phyloP scores from a whole-genome alignment of 2,797 vertebrate species.

The Hippoglossus hippoglossus region DNA sequence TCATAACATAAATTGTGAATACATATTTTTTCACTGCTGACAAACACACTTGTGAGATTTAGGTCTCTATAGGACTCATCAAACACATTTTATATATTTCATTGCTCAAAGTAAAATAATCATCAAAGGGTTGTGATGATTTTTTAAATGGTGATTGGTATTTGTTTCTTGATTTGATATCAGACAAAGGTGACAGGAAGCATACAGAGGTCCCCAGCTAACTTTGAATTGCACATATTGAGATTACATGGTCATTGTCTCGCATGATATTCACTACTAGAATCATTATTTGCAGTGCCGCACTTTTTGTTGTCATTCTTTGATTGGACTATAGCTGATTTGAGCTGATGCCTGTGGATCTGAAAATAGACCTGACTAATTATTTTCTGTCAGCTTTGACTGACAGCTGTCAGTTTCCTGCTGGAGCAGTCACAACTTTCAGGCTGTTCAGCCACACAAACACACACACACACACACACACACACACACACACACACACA shows the following conservation, averaged over 20 bases:
- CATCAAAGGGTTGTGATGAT: too few relatives aligned
- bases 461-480: too few relatives aligned
- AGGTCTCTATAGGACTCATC: background rate
- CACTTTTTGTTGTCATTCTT: background rate
- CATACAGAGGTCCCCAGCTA: too few relatives aligned
- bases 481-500: conserved; percentile 6
- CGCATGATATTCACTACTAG: too few relatives aligned
- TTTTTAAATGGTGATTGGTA: background rate
- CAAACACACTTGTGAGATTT: too few relatives aligned
- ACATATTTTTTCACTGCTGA: too few relatives aligned
- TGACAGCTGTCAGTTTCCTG: conserved; percentile 47
- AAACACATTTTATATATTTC: background rate
- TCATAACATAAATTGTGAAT: too few relatives aligned
- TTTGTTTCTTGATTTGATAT: too few relatives aligned
- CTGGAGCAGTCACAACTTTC: conserved; percentile 19
- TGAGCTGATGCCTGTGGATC: conserved; percentile 6
- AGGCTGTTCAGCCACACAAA: conserved; percentile 20
- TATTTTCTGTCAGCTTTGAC: conserved; percentile 28
- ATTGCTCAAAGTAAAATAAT: too few relatives aligned
- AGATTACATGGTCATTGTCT: background rate
- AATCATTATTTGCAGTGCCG: background rate
- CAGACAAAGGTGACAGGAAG: too few relatives aligned
- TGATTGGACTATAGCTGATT: background rate
- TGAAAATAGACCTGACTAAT: background rate
- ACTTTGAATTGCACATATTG: background rate